Base-by-base conservation (phyloP, 30 jellyfish, hydroid and myxozoan genomes). In the Aurelia sp. region DNA sequence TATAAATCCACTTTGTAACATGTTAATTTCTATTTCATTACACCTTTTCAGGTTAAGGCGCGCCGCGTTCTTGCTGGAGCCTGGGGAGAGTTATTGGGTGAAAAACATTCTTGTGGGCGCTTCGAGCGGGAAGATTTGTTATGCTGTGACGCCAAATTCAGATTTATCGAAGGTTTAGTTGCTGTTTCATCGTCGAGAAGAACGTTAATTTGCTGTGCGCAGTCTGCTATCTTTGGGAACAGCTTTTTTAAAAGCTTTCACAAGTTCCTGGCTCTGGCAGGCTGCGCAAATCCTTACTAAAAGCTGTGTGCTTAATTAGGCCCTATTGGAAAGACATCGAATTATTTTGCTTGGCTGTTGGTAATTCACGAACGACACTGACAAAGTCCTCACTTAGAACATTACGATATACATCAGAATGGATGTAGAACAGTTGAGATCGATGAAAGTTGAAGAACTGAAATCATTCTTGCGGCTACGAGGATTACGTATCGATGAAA, bases 361-460 rank as follows among this genome's bases (percentile, higher is more conserved):
- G 66, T 16, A 1, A 1, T 16, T 57, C 20, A 19, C 66, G 19
- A 19, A 15, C 20, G 19, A 57, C 20, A 19, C 18, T 15, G 66
- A 57, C 18, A 19, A 57, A 57, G 18, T 57, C 66, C 19, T 57
- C 20, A 15, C 18, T 57, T 57, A 16, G 66, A 15, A 15, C 20
- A 19, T 19, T 27, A 16, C 0, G 1, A n/a, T 66, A 27, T 27
- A 27, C 76, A 22, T 16, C 48, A 66, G 48, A 66, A n/a, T 71
- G 81, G n/a, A 71, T n/a, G 15, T 71, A 12, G 81, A 71, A 30
- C 70, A 12, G 67, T 16, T 23, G 15, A 23, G 37, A 71, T 33
- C 71, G 19, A 44, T 78, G 79, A 78, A 55, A 20, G 89, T 57
- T 61, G 79, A 78, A 16, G 79, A 78, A 47, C 20, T 78, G 47